These are phyloP conservation scores for Neotoxoptera formosana DNA, from an alignment of 1,140 invertebrate genomes.

Conservation along the genomic window DNA sequence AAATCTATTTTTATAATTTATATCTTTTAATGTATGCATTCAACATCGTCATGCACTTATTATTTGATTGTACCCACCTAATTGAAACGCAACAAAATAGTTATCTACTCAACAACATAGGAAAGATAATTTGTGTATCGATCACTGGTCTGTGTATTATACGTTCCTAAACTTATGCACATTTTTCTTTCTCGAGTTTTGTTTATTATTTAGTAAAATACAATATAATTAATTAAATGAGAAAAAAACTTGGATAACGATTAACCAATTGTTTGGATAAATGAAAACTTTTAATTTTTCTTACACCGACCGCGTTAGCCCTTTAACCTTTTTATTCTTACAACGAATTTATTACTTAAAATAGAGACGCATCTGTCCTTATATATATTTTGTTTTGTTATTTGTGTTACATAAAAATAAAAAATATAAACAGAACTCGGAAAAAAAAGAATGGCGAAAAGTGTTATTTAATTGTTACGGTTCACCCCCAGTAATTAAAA, in stretches of 20 bases:
- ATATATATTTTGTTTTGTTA: constrained; percentile 21
- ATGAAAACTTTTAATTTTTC: constrained; percentile 36
- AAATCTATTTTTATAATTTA: background rate
- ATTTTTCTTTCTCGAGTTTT: background rate
- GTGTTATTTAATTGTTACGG: constrained; percentile 50
- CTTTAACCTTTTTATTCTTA: background rate
- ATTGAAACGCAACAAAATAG: background rate
- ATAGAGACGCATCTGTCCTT: background rate
- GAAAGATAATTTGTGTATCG: background rate
- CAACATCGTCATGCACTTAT: background rate
- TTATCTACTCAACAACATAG: background rate
- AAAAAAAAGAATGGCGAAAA: constrained; percentile 37
- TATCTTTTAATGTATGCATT: background rate
- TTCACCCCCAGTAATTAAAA: constrained; percentile 50
- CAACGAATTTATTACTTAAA: constrained; percentile 21
- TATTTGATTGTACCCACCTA: background rate
- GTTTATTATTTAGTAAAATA: background rate
- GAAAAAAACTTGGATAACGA: constrained; percentile 7
- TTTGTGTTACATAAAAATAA: constrained; percentile 25
- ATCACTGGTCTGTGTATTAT: background rate
- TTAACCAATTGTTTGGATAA: constrained; percentile 38
- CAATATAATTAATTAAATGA: constrained; percentile 25
- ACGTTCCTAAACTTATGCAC: background rate
- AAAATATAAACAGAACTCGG: constrained; percentile 38
- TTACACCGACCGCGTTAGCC: background rate